Conservation (phyloP, 2,797 vertebrate species). For the Tokudaia muenninki region DNA sequence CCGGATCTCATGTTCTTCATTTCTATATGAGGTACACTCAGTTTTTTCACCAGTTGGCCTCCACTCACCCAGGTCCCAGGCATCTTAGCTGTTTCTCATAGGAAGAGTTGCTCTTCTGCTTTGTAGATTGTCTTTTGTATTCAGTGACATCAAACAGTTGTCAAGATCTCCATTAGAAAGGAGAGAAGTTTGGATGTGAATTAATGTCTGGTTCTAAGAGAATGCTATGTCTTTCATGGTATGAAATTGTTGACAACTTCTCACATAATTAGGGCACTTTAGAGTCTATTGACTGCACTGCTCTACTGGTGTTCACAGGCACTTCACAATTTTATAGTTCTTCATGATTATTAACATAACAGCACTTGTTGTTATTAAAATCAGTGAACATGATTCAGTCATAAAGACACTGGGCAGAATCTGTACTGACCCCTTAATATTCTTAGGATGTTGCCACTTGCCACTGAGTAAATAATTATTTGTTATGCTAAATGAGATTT, state of each 20-base stretch:
- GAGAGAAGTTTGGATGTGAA: neutral
- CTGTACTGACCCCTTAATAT: constrained; percentile 40
- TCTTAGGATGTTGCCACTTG: constrained; percentile 56
- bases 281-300: constrained; percentile 46
- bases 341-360: constrained; percentile 50
- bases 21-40: neutral
- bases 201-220: neutral
- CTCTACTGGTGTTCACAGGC: constrained; percentile 60
- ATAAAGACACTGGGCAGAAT: constrained; percentile 35
- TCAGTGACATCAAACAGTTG: neutral
- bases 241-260: constrained; percentile 47
- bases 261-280: constrained; percentile 61
- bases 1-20: neutral
- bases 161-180: neutral
- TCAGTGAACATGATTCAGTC: constrained; percentile 42
- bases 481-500: constrained; percentile 45
- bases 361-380: constrained; percentile 66
- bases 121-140: neutral
- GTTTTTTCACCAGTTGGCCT: neutral
- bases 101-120: neutral
- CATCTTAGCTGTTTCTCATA: neutral
- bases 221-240: neutral
- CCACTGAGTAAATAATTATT: constrained; percentile 70
- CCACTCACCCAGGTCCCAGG: neutral
- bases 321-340: constrained; percentile 66